Conservation (phyloP, 1,140 invertebrate genomes). For the Aphis craccivora region DNA sequence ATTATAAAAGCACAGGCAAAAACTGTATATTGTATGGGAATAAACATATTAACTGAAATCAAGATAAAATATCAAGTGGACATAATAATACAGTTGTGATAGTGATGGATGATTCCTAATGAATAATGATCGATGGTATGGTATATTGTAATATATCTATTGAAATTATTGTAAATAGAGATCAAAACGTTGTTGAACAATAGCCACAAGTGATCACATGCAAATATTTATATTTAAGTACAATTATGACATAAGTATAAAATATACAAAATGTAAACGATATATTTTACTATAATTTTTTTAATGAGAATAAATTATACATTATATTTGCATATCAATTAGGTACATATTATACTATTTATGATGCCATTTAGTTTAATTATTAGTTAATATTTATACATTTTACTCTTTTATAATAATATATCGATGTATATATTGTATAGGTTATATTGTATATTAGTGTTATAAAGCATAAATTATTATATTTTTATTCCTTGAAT, state of each 20-base stretch:
- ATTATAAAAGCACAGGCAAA: background rate
- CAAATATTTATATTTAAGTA: background rate
- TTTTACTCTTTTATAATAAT: no score
- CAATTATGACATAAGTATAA: background rate
- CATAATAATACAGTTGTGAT: background rate
- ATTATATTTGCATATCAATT: background rate
- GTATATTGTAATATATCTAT: background rate
- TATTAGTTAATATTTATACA: background rate
- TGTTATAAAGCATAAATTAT: background rate
- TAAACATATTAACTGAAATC: background rate
- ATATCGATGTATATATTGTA: no score
- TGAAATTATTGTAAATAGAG: background rate
- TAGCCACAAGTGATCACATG: background rate
- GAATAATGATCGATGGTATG: background rate
- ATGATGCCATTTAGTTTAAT: no score
- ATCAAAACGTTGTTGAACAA: background rate
- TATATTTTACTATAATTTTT: no score
- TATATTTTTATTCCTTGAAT: background rate
- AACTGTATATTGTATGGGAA: background rate
- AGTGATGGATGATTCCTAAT: background rate
- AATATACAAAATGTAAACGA: no score
- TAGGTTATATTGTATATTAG: background rate
- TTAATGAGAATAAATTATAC: background rate
- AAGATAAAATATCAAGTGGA: background rate
- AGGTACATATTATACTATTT: background rate